phyloP scores from a whole-genome alignment of 1,140 invertebrate species.

The Scaptodrosophila lebanonensis region DNA sequence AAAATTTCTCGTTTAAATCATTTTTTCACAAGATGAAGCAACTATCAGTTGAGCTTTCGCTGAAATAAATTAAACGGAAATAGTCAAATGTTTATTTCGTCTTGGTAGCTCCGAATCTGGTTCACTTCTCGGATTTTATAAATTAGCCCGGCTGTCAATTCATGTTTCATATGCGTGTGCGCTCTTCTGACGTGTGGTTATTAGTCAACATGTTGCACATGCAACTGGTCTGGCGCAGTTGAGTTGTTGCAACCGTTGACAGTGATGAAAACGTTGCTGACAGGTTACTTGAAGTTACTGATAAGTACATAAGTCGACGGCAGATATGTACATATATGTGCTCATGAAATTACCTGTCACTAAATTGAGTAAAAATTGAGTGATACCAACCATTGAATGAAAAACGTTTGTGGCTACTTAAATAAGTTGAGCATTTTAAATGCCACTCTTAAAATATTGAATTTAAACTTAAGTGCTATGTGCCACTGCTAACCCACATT shows the following conservation, averaged over 20 bases:
- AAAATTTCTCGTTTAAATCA: too few species aligned
- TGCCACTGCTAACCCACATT: constrained; percentile 46
- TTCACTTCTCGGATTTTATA: background rate
- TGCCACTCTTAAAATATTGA: background rate
- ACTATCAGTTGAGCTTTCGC: too few species aligned
- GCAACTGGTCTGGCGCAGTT: constrained; percentile 48
- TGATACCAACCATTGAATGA: too few species aligned
- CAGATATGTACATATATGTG: too few species aligned
- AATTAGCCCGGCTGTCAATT: constrained; percentile 20
- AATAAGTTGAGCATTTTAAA: background rate
- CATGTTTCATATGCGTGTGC: constrained; percentile 14
- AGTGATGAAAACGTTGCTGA: constrained; percentile 71
- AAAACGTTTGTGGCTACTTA: too few species aligned
- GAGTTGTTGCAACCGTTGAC: constrained; percentile 56
- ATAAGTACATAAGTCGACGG: constrained; percentile 26
- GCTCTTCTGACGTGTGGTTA: constrained; percentile 6
- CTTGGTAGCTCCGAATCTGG: background rate
- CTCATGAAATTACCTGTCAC: too few species aligned
- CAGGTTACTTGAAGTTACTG: constrained; percentile 28
- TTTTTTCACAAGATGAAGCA: too few species aligned
- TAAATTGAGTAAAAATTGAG: too few species aligned
- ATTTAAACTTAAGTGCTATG: background rate
- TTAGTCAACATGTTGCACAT: constrained; percentile 37
- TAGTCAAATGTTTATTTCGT: too few species aligned
- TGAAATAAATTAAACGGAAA: too few species aligned